Base-by-base conservation (phyloP, 1,140 invertebrate genomes). In the Hesperophylax magnus region DNA sequence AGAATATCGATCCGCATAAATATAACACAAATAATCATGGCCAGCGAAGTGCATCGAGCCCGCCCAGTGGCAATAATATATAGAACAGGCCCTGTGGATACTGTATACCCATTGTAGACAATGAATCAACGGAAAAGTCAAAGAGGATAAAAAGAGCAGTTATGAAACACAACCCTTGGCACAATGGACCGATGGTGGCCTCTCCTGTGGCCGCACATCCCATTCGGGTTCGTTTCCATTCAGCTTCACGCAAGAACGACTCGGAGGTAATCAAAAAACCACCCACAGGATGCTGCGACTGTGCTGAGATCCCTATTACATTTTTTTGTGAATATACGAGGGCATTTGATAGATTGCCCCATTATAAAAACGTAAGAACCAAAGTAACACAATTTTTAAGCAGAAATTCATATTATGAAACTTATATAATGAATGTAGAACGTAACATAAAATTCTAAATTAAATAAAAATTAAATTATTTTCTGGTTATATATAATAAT, bases 111-210 rank as follows among this genome's bases (percentile, higher is more conserved):
- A 69, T n/a, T 39, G 34, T 18, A 69, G 65, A 69, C 65, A 69
- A 69, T 69, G 34, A 47, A 69, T 69, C 65, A 69, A 69, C 31
- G 65, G 27, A 54, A 72, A 27, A 54, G 24, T 72, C 52, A 72
- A 72, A 72, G 52, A 52, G 47, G 27, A 72, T 72, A 72, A 72
- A 72, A 72, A 72, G 27, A 72, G 27, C 52, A 17, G 69, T 72
- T 72, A 72, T 72, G 69, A 72, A 72, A 72, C 39, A 72, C 47
- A 72, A 54, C 69, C 69, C 69, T 69, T 69, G 24, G 52, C 18
- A 72, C 69, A 72, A 72, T 72, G 69, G 69, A 31, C 9, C 63
- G 63, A n/a, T 31, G 22, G 27, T 11, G 11, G 39, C 9, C 65
- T 69, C 34, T 69, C 22, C 27, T 27, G 27, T n/a, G 22, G 27